These are phyloP conservation scores for Ceyx melanurus DNA, from an alignment of 2,113 vertebrate species.

Conservation along the genomic window DNA sequence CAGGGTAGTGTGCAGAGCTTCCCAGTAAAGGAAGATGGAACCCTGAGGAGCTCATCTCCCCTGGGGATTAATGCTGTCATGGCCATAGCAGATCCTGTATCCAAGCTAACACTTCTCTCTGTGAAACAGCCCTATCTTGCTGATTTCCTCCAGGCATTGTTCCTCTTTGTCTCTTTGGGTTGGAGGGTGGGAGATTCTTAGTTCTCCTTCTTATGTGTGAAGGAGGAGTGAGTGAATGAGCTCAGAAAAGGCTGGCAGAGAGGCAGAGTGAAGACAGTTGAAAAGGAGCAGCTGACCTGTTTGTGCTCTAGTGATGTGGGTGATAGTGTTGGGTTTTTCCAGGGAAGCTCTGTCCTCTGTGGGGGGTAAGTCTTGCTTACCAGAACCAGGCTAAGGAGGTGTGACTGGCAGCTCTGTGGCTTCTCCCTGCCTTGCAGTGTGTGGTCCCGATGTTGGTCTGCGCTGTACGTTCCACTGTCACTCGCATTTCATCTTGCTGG, in stretches of 20 bases:
- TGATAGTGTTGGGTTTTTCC: rapidly evolving
- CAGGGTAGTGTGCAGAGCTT: not conserved
- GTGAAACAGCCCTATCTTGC: not conserved
- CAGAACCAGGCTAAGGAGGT: not conserved
- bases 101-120: not conserved
- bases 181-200: not conserved
- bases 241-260: not conserved
- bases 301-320: not conserved
- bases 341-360: not conserved
- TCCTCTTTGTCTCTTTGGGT: not conserved
- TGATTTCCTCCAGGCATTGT: not conserved
- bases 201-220: not conserved
- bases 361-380: not conserved
- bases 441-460: not conserved
- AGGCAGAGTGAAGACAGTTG: not conserved
- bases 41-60: not conserved
- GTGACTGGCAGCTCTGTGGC: not conserved
- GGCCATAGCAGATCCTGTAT: not conserved
- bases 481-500: not conserved
- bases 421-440: not conserved
- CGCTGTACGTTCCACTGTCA: not conserved
- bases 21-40: not conserved
- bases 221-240: not conserved
- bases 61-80: rapidly evolving
- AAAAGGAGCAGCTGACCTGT: not conserved